Evolutionary conservation across 2,113 vertebrate species (phyloP).

Genomic region (Talpa occidentalis): DNA sequence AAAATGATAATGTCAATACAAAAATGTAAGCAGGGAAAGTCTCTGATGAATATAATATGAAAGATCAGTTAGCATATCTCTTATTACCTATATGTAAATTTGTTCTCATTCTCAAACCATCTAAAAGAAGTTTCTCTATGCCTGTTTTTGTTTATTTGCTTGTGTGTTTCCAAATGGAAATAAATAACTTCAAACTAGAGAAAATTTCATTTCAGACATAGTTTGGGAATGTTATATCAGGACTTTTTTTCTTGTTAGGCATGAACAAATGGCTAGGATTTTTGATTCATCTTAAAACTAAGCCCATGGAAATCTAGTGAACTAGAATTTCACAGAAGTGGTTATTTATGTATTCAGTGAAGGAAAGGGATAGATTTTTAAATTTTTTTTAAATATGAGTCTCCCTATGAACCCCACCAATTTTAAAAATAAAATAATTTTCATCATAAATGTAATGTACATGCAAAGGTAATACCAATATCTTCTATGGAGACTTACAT

Average conservation of each 20-base stretch:
- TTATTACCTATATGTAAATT: constrained; percentile 11
- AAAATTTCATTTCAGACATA: neutral
- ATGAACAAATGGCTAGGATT: neutral
- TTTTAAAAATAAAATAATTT: constrained; percentile 36
- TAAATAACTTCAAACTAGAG: neutral
- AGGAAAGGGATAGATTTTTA: neutral
- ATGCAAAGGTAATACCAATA: neutral
- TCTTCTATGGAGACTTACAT: neutral
- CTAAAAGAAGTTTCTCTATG: neutral
- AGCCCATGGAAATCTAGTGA: neutral
- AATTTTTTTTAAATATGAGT: neutral
- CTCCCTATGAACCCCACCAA: neutral
- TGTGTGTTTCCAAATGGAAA: constrained; percentile 6
- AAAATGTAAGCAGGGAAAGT: neutral
- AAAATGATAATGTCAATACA: neutral
- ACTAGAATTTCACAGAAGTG: neutral
- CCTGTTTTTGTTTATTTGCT: neutral
- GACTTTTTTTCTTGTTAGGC: neutral
- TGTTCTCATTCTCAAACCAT: neutral
- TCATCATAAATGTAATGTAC: neutral
- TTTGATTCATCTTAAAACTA: neutral
- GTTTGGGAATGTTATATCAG: neutral
- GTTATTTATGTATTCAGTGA: neutral
- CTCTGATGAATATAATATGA: neutral
- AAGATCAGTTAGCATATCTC: neutral